These are phyloP conservation scores for Crypturellus undulatus DNA, from an alignment of 2,113 vertebrate species.

Conservation along the genomic window DNA sequence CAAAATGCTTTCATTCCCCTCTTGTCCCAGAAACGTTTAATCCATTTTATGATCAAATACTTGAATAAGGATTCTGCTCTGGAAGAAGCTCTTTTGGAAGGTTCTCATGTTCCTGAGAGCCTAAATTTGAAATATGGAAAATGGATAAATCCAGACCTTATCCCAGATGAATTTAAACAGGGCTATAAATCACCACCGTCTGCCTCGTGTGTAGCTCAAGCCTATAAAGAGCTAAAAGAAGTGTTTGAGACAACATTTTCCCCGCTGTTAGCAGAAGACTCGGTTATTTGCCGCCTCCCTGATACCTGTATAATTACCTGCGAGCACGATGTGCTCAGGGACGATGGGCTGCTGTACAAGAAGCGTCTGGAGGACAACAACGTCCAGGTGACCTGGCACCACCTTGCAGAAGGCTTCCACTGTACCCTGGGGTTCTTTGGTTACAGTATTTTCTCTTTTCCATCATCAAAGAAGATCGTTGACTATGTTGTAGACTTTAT, in stretches of 20 bases:
- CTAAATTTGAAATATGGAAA: background rate
- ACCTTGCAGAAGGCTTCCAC: background rate
- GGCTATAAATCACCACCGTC: background rate
- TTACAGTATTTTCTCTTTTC: conserved; percentile 52
- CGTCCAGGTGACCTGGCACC: background rate
- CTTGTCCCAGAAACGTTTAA: background rate
- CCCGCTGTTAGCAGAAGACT: conserved; percentile 24
- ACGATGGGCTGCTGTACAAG: conserved; percentile 17
- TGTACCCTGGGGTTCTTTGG: background rate
- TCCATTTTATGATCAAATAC: background rate
- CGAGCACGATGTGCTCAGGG: conserved; percentile 16
- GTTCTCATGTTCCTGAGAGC: background rate
- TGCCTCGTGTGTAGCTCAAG: background rate
- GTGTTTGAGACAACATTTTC: background rate
- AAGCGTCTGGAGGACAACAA: conserved; percentile 38
- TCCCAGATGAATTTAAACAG: background rate
- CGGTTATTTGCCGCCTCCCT: background rate
- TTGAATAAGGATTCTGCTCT: background rate
- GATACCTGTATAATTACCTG: conserved; percentile 36
- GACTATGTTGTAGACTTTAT: background rate
- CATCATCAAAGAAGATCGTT: background rate
- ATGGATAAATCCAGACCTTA: conserved; percentile 31
- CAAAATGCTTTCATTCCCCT: background rate
- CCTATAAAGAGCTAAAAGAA: background rate
- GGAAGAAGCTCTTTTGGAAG: background rate